Evolutionary conservation across 2,113 vertebrate species (phyloP).

Genomic region (Melanerpes formicivorus): DNA sequence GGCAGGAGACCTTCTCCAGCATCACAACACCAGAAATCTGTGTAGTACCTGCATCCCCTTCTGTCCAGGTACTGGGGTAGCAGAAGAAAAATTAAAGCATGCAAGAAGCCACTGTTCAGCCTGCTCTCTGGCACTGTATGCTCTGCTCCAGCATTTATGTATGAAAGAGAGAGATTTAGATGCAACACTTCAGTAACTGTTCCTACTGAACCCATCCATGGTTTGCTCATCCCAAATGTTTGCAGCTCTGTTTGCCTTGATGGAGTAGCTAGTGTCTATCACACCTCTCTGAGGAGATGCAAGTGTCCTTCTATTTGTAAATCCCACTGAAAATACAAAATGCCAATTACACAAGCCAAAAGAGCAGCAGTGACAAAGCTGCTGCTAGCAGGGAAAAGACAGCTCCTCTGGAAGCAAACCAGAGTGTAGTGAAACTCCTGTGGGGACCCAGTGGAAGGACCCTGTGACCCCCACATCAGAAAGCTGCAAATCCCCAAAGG

Average conservation of each 20-base stretch:
- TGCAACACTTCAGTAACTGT: neutral
- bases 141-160: neutral
- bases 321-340: neutral
- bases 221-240: neutral
- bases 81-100: neutral
- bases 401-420: neutral
- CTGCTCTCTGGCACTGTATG: neutral
- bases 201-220: neutral
- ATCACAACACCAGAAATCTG: neutral
- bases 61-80: neutral
- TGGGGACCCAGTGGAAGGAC: rapidly evolving
- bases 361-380: neutral
- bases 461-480: rapidly evolving
- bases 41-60: neutral
- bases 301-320: neutral
- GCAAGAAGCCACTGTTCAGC: neutral
- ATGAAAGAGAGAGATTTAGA: neutral
- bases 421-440: neutral
- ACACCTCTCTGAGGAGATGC: neutral
- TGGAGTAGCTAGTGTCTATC: neutral
- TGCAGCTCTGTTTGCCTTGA: neutral
- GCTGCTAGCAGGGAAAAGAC: neutral
- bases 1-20: neutral
- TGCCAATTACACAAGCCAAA: neutral
- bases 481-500: neutral